Evolutionary conservation across 2,113 vertebrate genomes (phyloP).

Genomic region (Propithecus coquereli): DNA sequence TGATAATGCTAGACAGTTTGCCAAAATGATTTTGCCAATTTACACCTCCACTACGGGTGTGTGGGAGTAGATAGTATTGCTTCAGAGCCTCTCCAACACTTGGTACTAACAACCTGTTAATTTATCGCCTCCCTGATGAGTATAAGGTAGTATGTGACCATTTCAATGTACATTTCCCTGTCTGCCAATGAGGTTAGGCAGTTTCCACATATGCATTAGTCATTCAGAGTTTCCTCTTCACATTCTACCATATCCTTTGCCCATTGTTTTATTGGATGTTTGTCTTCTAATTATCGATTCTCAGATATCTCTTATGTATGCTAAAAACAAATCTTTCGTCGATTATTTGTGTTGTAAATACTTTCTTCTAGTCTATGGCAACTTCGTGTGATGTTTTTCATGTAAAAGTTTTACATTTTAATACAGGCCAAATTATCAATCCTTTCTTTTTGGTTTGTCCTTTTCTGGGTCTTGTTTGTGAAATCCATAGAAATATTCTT

Average conservation of each 20-base stretch:
- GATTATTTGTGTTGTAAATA: background rate
- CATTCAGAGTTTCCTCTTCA: background rate
- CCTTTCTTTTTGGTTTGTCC: background rate
- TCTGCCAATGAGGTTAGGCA: background rate
- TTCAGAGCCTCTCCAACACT: background rate
- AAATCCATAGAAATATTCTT: background rate
- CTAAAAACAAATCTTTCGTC: background rate
- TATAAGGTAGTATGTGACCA: background rate
- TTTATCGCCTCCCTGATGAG: background rate
- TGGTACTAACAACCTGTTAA: background rate
- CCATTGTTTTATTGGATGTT: too few species aligned
- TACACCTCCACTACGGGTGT: background rate
- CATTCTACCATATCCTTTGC: background rate
- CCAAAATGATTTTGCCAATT: background rate
- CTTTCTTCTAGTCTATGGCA: background rate
- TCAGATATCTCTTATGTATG: background rate
- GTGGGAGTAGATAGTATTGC: background rate
- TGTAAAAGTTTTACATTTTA: background rate
- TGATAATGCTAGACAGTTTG: background rate
- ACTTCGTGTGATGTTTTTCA: background rate
- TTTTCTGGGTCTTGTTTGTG: background rate
- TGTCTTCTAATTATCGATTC: background rate
- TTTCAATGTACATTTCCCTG: background rate
- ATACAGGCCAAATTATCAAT: background rate
- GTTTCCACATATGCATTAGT: background rate